These are phyloP conservation scores for Dicycla oo DNA, from an alignment of 2,888 invertebrate genomes.

Conservation along the genomic window DNA sequence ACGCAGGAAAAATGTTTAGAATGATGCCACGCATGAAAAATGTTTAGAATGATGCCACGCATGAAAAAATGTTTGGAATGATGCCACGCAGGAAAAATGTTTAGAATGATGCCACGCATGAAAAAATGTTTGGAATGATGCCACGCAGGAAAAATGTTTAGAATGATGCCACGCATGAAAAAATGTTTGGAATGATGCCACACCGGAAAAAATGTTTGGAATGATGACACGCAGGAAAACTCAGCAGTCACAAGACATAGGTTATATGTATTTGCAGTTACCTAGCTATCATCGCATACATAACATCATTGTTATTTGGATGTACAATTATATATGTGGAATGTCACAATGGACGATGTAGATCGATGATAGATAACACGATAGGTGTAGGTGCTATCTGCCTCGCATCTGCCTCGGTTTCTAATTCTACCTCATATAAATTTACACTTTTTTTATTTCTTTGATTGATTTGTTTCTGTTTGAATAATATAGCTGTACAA, in stretches of 20 bases:
- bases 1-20: too few species aligned
- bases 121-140: too few species aligned
- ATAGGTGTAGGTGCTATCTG: background rate
- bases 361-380: conserved; percentile 5
- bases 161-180: too few species aligned
- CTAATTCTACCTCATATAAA: background rate
- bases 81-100: too few species aligned
- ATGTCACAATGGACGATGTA: background rate
- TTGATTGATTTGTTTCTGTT: background rate
- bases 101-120: too few species aligned
- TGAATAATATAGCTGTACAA: background rate
- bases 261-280: background rate
- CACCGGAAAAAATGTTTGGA: background rate
- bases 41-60: too few species aligned
- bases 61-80: too few species aligned
- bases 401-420: background rate
- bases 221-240: background rate
- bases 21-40: too few species aligned
- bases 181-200: too few species aligned
- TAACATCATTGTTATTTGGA: too few species aligned
- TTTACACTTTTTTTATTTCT: background rate
- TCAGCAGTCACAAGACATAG: background rate
- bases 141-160: too few species aligned
- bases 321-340: background rate
- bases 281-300: too few species aligned